Base-by-base conservation (phyloP, 1,140 invertebrate genomes). In the Helicorthomorpha holstii region DNA sequence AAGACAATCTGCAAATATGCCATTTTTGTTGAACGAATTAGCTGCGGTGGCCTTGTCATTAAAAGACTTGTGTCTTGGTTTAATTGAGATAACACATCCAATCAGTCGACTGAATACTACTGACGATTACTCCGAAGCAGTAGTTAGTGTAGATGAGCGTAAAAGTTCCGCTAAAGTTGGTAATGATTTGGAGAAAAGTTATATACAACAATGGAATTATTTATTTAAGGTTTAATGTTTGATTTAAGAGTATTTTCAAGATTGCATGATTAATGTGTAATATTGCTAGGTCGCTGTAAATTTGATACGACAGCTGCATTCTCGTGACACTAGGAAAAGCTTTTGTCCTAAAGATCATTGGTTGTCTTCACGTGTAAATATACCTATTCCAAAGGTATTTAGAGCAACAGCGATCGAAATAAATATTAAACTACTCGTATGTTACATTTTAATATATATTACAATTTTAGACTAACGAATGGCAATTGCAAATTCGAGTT, bases 1-100 rank as follows among this genome's bases (percentile, higher is more conserved):
- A 10, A 22, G n/a, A 46, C 22, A 46, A 46, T 12, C 12, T 22
- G 12, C 12, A 12, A 7, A 10, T 19, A 73, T 75, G 67, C 73
- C 74, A 23, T 76, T 76, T 56, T 58, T 58, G 27, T 57, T 74
- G 22, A 34, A 49, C 3, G 72, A 75, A 56, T 48, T 76, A 10
- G 64, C 69, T 2, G 60, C 61, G 3, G 72, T 76, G 64, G 65
- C 64, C 34, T 59, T 65, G 12, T 61, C 61, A 23, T 56, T 76
- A 22, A 57, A 73, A 52, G 84, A 88, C 56, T 80, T 90, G 1
- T 88, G 87, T 58, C 69, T 92, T 14, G 88, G 87, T 12, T 71
- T 95, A 1, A 84, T 95, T 1, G 87, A 94, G 60, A 68, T 93
- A 23, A 88, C 88, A 0, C 91, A 87, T 67, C 88, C 89, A 0